phyloP scores from a whole-genome alignment of 2,113 vertebrate species.

The Vulpes vulpes region DNA sequence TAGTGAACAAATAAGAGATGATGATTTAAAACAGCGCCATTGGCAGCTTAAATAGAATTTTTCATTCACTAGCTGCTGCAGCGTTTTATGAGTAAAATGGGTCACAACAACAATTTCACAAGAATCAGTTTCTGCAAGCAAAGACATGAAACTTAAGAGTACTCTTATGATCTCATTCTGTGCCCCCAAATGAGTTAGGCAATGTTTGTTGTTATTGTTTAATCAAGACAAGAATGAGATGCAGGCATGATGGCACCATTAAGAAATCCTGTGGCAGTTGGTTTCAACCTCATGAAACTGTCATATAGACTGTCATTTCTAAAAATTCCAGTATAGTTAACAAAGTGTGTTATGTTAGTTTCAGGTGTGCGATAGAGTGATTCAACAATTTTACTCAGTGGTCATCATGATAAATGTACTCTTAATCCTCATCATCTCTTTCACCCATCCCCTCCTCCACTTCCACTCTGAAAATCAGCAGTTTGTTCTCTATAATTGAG shows the following conservation, averaged over 20 bases:
- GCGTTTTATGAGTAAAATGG: background rate
- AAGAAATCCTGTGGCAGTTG: background rate
- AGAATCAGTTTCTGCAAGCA: background rate
- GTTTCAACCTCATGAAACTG: background rate
- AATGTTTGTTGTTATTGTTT: background rate
- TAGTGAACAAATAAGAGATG: background rate
- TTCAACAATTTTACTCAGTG: background rate
- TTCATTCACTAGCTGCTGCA: background rate
- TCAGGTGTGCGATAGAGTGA: background rate
- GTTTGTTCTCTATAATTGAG: background rate
- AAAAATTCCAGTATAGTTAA: background rate
- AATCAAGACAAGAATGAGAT: background rate
- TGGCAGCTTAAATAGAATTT: conserved; percentile 1
- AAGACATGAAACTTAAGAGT: background rate
- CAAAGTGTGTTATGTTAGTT: background rate
- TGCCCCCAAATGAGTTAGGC: background rate
- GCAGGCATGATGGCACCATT: background rate
- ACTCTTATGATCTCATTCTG: background rate
- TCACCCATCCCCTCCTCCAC: background rate
- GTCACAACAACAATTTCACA: background rate
- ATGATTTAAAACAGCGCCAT: background rate
- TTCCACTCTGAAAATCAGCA: background rate
- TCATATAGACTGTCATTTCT: background rate
- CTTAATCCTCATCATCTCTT: background rate
- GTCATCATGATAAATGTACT: background rate